Conservation (phyloP, 2,797 vertebrate genomes). For the Uromys caudimaculatus region DNA sequence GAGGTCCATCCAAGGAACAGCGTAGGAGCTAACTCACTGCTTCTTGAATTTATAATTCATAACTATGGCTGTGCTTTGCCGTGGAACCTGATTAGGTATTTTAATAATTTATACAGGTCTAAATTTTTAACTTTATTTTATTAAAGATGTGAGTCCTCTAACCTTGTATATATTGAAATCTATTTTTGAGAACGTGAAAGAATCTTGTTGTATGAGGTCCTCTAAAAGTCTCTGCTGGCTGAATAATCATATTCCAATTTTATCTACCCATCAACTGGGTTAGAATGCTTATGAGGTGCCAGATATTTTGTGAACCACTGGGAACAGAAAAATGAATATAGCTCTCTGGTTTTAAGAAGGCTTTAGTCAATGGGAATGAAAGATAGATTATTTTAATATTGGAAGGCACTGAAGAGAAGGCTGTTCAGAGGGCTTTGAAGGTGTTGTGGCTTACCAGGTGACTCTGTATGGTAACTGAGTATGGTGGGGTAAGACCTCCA, state of each 20-base stretch:
- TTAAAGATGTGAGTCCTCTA: slow-evolving; percentile 53
- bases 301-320: slow-evolving; percentile 3
- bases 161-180: neutral
- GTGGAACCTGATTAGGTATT: slow-evolving; percentile 40
- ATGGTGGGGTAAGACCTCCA: fast-evolving
- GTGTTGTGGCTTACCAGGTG: neutral
- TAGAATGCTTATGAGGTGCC: slow-evolving; percentile 1
- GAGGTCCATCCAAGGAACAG: neutral
- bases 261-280: neutral
- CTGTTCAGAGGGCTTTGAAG: neutral
- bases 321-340: neutral
- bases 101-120: slow-evolving; percentile 61
- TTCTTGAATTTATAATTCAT: slow-evolving; percentile 66
- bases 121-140: slow-evolving; percentile 61
- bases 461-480: neutral
- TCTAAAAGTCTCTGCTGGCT: slow-evolving; percentile 13
- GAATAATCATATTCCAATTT: slow-evolving; percentile 31
- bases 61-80: neutral
- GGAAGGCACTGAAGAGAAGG: neutral
- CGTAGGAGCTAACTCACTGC: neutral
- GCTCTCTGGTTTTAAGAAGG: neutral
- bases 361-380: neutral
- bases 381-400: slow-evolving; percentile 18
- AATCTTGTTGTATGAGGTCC: neutral
- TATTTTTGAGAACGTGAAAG: slow-evolving; percentile 22